Evolutionary conservation across 2,797 vertebrate species (phyloP), one percentile per base, ranked within the genome.

Genomic region (Cuniculus paca): DNA sequence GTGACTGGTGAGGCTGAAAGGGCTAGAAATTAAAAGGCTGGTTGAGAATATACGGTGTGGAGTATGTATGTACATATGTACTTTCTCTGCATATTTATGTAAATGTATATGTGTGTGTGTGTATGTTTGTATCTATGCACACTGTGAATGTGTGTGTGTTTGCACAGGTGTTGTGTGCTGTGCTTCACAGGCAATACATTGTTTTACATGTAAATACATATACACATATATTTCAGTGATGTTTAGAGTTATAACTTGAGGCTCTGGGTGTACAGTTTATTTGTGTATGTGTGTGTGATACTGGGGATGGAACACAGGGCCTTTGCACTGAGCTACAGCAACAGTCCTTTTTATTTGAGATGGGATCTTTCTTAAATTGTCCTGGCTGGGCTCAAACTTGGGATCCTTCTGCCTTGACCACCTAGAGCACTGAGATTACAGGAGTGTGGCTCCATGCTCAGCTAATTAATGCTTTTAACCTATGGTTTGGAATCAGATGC

Each of bases 1-100:
- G 99, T 99, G 91, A 99, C 98, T 0, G 99, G 99, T 99, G 96
- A 97, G 98, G 88, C 81, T 5, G 0, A 50, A 2, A 31, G n/a
- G 50, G 68, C 39, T 10, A 2, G 24, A 42, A 9, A 13, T 56
- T 8, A 11, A 17, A 28, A 31, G 80, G 22, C 52, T 0, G 0
- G 45, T 11, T 11, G 36, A 54, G 70, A 1, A 48, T 10, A 61
- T 36, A 36, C 2, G 17, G 2, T 9, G 19, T 36, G 58, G 34
- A 10, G n/a, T 61, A 14, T 56, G 13, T 20, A 9, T n/a, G 19
- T 61, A 2, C 11, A 14, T 48, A 20, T 65, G 39, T 20, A 0
- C 52, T 1, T 72, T 52, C 31, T 34, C 9, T 78, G 31, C 5
- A 31, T 34, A 39, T 45, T 26, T 34, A 7, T 58, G 54, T 56